These are phyloP conservation scores for Tamandua tetradactyla DNA, from an alignment of 2,797 vertebrate species.

Conservation along the genomic window DNA sequence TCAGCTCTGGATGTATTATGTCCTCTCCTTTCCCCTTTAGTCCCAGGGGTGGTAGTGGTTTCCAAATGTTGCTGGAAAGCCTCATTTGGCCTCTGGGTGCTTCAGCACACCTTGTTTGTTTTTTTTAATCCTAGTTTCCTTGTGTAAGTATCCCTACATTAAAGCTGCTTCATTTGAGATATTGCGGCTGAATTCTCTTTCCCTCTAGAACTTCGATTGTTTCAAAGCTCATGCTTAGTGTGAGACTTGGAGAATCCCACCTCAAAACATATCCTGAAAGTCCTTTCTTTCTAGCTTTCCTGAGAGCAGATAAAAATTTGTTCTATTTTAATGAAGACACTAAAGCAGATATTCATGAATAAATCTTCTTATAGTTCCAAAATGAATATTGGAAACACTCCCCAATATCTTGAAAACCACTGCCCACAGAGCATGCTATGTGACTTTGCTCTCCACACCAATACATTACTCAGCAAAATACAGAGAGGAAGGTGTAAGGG, in stretches of 20 bases:
- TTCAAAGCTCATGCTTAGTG: neutral
- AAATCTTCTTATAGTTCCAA: neutral
- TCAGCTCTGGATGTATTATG: neutral
- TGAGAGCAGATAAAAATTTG: neutral
- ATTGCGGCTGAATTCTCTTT: neutral
- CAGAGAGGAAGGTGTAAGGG: neutral
- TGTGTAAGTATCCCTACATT: neutral
- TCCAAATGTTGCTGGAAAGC: neutral
- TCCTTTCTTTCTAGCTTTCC: neutral
- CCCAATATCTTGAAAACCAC: neutral
- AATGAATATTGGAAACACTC: neutral
- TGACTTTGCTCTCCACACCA: neutral
- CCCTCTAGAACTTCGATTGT: neutral
- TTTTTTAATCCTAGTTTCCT: neutral
- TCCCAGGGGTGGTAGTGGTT: neutral
- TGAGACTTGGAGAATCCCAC: neutral
- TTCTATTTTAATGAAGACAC: slow-evolving; percentile 31
- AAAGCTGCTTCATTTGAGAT: neutral
- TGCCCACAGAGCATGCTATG: neutral
- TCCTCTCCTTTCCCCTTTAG: neutral
- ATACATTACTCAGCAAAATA: neutral
- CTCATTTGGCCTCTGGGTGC: neutral
- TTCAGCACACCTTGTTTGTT: neutral
- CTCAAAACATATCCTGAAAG: neutral
- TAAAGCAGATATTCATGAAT: neutral